phyloP scores from a whole-genome alignment of 1,140 invertebrate species.

The Bombus impatiens region DNA sequence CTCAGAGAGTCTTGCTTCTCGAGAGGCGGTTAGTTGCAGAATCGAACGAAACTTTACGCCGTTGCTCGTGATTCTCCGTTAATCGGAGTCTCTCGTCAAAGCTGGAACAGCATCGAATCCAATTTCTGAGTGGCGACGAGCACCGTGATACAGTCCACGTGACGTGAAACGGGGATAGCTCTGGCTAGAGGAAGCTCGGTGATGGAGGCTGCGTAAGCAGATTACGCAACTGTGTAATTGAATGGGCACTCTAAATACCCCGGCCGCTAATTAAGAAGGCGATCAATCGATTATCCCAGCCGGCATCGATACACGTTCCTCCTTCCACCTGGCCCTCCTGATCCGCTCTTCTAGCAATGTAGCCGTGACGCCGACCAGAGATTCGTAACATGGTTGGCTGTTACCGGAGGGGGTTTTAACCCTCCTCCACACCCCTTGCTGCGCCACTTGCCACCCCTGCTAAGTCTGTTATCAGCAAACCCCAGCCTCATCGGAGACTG shows the following conservation, averaged over 20 bases:
- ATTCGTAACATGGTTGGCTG: slow-evolving; percentile 55
- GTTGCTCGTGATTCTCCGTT: slow-evolving; percentile 11
- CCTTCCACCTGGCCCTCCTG: slow-evolving; percentile 28
- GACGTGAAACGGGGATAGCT: slow-evolving; percentile 24
- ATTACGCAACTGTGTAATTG: slow-evolving; percentile 76
- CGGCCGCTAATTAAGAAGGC: slow-evolving; percentile 73
- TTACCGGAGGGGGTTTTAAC: slow-evolving; percentile 52
- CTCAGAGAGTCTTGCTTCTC: not conserved
- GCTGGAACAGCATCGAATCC: slow-evolving; percentile 13
- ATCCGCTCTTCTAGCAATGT: slow-evolving; percentile 51
- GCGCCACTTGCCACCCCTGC: slow-evolving; percentile 59
- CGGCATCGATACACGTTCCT: slow-evolving; percentile 62
- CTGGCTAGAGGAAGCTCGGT: not conserved
- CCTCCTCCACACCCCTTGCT: not conserved
- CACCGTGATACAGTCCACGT: slow-evolving; percentile 1
- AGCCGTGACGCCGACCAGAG: slow-evolving; percentile 65
- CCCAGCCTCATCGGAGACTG: slow-evolving; percentile 63
- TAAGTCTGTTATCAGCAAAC: slow-evolving; percentile 78
- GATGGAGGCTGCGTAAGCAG: slow-evolving; percentile 59
- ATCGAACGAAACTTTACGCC: not conserved
- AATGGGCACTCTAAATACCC: slow-evolving; percentile 70
- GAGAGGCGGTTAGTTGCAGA: too few relatives aligned
- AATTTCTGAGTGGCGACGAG: slow-evolving; percentile 33
- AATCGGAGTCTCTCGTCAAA: slow-evolving; percentile 30
- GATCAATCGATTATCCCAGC: slow-evolving; percentile 76